Percentiles rank a stretch among this genome's conserved stretches.
These are phyloP conservation scores for Aplysia californica DNA, from an alignment of 1,140 invertebrate genomes.

Conservation along the genomic window DNA sequence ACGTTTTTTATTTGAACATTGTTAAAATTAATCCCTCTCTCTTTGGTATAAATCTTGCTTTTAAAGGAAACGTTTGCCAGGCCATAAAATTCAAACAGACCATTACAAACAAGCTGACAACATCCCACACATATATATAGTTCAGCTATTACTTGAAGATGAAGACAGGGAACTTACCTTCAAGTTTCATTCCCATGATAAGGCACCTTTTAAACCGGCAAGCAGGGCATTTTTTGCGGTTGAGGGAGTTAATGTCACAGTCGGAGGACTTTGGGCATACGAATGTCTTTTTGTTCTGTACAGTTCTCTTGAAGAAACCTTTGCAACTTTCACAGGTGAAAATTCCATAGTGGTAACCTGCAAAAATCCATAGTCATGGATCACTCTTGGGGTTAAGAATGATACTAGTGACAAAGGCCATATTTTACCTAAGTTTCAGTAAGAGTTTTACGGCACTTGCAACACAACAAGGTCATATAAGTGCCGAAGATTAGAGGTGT, in stretches of 20 bases:
- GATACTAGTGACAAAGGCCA: too few relatives aligned
- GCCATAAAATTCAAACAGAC: too few relatives aligned
- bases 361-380: too few relatives aligned
- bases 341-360: slow-evolving; percentile 74
- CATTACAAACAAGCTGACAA: too few relatives aligned
- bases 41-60: neutral
- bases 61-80: too few relatives aligned
- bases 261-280: slow-evolving; percentile 90
- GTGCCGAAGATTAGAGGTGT: too few relatives aligned
- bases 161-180: slow-evolving; percentile 81
- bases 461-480: too few relatives aligned
- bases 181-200: slow-evolving; percentile 95
- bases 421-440: too few relatives aligned
- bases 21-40: neutral
- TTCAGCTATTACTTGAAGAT: too few relatives aligned
- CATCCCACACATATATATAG: too few relatives aligned
- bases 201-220: slow-evolving; percentile 98
- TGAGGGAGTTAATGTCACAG: slow-evolving; percentile 90
- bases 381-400: too few relatives aligned
- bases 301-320: slow-evolving; percentile 98
- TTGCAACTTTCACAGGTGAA: slow-evolving; percentile 98
- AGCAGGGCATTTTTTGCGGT: slow-evolving; percentile 95
- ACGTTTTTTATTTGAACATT: neutral
- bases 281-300: slow-evolving; percentile 97
- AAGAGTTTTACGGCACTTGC: too few relatives aligned